Percentiles rank a stretch among this genome's conserved stretches.
These are phyloP conservation scores for Perca flavescens DNA, from an alignment of 2,113 vertebrate species.

Conservation along the genomic window DNA sequence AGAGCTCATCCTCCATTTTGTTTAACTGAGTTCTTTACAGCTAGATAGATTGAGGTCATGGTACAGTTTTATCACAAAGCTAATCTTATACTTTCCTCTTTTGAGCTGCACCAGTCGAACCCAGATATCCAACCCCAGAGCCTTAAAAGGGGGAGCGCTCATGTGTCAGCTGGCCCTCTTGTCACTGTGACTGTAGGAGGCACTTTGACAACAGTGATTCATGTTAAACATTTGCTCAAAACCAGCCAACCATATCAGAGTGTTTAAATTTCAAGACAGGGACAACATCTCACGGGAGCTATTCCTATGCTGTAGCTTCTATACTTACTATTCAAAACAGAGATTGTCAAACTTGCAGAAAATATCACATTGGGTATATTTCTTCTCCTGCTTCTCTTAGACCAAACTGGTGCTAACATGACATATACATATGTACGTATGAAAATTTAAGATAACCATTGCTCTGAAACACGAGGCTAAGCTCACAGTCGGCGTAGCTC, in stretches of 20 bases:
- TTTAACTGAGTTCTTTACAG: constrained; percentile 31
- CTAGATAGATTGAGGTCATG: constrained; percentile 57
- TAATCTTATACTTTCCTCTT: constrained; percentile 80
- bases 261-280: neutral
- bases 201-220: constrained; percentile 49
- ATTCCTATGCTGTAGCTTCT: neutral
- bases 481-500: constrained; percentile 31
- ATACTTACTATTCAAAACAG: neutral
- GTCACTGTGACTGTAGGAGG: constrained; percentile 42
- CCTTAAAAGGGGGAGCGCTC: constrained; percentile 77
- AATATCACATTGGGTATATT: neutral
- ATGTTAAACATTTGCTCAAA: constrained; percentile 26
- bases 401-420: neutral
- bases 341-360: neutral
- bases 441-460: constrained; percentile 3
- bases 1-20: constrained; percentile 17
- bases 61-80: constrained; percentile 60
- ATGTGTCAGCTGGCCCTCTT: constrained; percentile 62
- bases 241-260: constrained; percentile 1
- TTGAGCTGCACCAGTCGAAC: constrained; percentile 66
- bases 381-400: neutral
- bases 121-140: constrained; percentile 58
- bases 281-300: neutral
- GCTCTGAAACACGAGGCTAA: constrained; percentile 24
- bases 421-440: neutral